Evolutionary conservation across 35 echinoderm and acorn worm species (phyloP), one percentile per base, ranked within the genome.

Genomic region (Stichopus chloronotus): DNA sequence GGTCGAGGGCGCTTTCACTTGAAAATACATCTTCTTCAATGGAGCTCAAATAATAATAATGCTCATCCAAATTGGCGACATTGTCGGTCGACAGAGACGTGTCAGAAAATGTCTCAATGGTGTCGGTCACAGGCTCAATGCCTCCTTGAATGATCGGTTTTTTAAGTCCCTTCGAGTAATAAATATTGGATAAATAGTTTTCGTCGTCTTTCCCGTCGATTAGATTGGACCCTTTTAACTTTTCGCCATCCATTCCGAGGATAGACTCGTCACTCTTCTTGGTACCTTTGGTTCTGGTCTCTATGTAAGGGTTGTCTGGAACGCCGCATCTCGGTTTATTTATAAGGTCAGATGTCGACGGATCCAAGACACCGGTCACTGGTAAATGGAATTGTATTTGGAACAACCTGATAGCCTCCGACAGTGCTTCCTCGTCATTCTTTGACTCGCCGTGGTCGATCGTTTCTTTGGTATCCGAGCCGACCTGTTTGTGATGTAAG

Each of bases 301-400:
- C 12, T 69, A 9, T 7, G 23, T 89, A 69, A 25, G 57, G 9
- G 16, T n/a, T 90, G 72, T 99, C 97, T 0, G 97, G 93, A 55
- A 99, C 92, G 20, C 95, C 97, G 57, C 97, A 99, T 63, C 97
- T 71, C 10, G 97, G 97, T 79, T 94, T 92, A 23, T 68, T 8
- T 63, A 99, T 95, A 9, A 99, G 78, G 52, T 88, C 54, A 20
- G 91, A 63, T 2, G 97, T 99, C 22, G 88, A 57, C 25, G 92
- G 78, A 57, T 99, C 97, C 17, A 99, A 56, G n/a, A 88, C 24
- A 5, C 97, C 97, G 0, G 97, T 96, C 8, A 99, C 88, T n/a
- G 93, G 92, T 63, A 99, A 68, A 17, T 95, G 87, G 52, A 91
- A 96, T 21, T 81, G 56, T 82, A 74, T 90, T 88, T 99, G 97